Conservation (phyloP, 2,888 invertebrate species). For the Julus scandinavius region DNA sequence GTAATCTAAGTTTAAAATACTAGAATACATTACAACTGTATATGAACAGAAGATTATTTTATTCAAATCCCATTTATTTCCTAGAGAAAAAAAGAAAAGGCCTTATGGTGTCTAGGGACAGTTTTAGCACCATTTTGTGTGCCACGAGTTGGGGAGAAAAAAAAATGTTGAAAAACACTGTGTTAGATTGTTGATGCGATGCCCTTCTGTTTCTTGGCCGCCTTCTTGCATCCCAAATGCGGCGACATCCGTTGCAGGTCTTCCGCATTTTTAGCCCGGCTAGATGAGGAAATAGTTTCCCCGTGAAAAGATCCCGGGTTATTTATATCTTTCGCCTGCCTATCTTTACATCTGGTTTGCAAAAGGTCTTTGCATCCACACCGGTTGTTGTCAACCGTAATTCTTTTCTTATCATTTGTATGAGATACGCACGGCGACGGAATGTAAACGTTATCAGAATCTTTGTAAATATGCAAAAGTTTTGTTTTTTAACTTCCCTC, state of each 20-base stretch:
- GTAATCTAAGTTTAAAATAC: no score
- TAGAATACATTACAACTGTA: no score
- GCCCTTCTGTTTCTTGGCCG: not conserved
- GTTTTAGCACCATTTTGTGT: no score
- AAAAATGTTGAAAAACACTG: not conserved
- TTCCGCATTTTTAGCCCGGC: conserved; percentile 2
- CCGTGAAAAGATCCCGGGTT: conserved; percentile 12
- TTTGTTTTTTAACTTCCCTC: not conserved
- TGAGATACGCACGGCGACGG: not conserved
- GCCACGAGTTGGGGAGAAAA: no score
- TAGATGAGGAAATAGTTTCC: not conserved
- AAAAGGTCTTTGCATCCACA: conserved; percentile 8
- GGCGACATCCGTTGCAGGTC: not conserved
- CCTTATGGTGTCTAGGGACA: no score
- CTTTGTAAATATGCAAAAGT: not conserved
- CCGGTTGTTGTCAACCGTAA: conserved; percentile 32
- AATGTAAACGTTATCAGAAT: not conserved
- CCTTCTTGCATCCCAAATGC: conserved; percentile 29
- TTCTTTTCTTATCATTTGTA: not conserved
- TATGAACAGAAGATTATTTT: no score
- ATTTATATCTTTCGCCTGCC: conserved; percentile 32
- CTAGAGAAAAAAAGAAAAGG: no score
- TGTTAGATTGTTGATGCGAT: not conserved
- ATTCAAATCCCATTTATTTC: no score
- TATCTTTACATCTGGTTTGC: not conserved